These are phyloP conservation scores for Encarsia formosa DNA, from an alignment of 2,888 invertebrate species.

Conservation along the genomic window DNA sequence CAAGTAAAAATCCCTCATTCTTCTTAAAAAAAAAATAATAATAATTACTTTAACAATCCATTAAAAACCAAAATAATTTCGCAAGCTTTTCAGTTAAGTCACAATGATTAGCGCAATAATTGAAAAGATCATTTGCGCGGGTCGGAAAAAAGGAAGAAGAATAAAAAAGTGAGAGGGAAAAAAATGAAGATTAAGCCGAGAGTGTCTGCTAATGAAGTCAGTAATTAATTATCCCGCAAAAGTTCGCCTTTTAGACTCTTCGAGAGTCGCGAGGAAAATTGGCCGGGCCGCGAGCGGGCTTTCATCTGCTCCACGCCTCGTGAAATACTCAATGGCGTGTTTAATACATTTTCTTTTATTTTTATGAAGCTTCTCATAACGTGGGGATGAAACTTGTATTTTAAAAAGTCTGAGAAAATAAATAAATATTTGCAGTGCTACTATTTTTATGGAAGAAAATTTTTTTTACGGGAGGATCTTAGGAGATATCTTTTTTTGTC, in stretches of 20 bases:
- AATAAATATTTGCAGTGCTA: no score
- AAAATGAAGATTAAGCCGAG: constrained; percentile 22
- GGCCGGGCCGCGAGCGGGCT: not conserved
- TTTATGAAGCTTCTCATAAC: no score
- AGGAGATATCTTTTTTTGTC: no score
- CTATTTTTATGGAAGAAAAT: no score
- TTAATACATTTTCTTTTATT: no score
- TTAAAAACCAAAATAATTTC: not conserved
- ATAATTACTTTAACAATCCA: no score
- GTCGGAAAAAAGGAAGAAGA: constrained; percentile 2
- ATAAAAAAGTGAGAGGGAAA: constrained; percentile 1
- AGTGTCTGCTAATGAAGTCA: constrained; percentile 19
- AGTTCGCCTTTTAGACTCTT: no score
- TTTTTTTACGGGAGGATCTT: no score
- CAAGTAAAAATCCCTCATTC: no score
- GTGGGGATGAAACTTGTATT: no score
- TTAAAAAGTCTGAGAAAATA: no score
- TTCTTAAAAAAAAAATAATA: no score
- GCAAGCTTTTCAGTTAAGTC: constrained; percentile 1
- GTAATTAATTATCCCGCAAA: constrained; percentile 18
- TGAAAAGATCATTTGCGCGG: constrained; percentile 17
- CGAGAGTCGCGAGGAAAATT: not conserved
- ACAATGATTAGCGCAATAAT: constrained; percentile 22
- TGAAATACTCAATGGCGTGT: not conserved
- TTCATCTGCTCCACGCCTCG: not conserved